Conservation (phyloP, 2,888 invertebrate genomes). For the Trisateles emortualis region DNA sequence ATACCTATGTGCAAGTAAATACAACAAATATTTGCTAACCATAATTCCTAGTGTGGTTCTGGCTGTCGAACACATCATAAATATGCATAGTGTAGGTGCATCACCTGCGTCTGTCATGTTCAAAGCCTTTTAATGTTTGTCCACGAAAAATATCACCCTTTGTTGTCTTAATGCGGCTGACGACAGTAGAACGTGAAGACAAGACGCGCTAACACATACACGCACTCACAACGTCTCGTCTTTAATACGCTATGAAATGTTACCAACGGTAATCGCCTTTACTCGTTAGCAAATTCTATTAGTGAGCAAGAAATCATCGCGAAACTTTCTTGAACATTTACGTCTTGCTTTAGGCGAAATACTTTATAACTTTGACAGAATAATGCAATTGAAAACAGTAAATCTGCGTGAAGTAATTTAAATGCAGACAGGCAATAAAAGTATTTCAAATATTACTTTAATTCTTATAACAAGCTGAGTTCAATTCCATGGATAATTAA, state of each 20-base stretch:
- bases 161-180: constrained; percentile 74
- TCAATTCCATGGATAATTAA: not conserved
- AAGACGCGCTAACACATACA: constrained; percentile 41
- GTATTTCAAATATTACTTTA: not conserved
- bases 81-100: constrained; percentile 80
- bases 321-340: constrained; percentile 25
- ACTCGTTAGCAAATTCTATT: constrained; percentile 49
- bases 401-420: constrained; percentile 6
- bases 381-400: constrained; percentile 6
- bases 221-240: constrained; percentile 27
- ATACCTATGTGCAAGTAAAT: constrained; percentile 61
- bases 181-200: constrained; percentile 54
- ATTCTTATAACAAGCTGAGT: not conserved
- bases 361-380: constrained; percentile 12
- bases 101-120: constrained; percentile 73
- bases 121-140: constrained; percentile 77
- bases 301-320: constrained; percentile 37
- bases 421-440: not conserved
- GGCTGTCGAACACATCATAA: constrained; percentile 80
- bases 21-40: constrained; percentile 72
- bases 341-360: constrained; percentile 23
- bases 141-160: constrained; percentile 81
- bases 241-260: constrained; percentile 38
- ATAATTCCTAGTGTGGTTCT: constrained; percentile 73
- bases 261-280: constrained; percentile 36